Evolutionary conservation across 2,888 invertebrate genomes (phyloP).

Genomic region (Temnothorax ravouxi): DNA sequence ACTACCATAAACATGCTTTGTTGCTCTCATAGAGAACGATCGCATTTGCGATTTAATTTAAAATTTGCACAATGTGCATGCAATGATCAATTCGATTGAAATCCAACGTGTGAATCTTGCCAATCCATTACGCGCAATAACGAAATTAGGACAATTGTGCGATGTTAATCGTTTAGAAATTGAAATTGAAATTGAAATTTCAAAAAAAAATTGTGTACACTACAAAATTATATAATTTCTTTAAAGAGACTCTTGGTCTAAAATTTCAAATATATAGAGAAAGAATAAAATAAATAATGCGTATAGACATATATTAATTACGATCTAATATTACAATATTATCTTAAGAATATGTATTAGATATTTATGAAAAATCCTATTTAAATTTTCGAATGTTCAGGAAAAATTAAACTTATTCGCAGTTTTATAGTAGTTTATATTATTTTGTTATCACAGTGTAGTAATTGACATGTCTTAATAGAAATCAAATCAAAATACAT

Average conservation of each 20-base stretch:
- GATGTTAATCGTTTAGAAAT: background rate
- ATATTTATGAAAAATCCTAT: background rate
- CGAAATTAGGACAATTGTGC: conserved; percentile 1
- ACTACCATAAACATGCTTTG: conserved; percentile 50
- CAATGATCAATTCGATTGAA: conserved; percentile 9
- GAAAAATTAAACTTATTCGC: background rate
- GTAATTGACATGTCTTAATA: background rate
- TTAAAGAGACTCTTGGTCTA: background rate
- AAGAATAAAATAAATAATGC: background rate
- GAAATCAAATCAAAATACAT: background rate
- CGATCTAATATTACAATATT: background rate
- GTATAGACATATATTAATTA: no score
- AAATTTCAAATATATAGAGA: background rate
- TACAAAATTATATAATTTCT: background rate
- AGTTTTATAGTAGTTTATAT: background rate
- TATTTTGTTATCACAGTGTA: background rate
- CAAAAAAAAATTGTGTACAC: no score
- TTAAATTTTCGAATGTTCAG: background rate
- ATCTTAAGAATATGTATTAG: background rate
- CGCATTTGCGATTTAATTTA: conserved; percentile 44
- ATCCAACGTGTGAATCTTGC: conserved; percentile 12
- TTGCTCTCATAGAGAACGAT: conserved; percentile 36
- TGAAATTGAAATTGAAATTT: background rate
- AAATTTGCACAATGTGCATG: conserved; percentile 32
- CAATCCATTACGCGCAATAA: background rate